Evolutionary conservation across 64 coral and sea anemone species (phyloP).

Genomic region (Platygyra sinensis): DNA sequence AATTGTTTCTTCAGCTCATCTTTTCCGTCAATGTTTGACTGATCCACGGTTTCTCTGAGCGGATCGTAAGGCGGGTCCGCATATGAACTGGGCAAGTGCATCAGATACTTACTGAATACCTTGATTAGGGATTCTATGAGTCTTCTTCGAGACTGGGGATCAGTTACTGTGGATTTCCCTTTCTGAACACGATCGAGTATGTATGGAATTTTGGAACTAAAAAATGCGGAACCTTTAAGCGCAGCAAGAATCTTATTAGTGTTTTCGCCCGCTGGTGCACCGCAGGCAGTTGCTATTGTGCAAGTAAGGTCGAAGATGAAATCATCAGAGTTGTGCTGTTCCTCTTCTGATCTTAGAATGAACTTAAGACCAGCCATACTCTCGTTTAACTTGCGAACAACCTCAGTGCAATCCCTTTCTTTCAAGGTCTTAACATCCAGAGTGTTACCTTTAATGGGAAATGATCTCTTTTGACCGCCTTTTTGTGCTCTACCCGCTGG

Average conservation of each 20-base stretch:
- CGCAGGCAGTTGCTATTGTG: neutral
- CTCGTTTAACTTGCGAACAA: neutral
- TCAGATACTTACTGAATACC: slow-evolving; percentile 48
- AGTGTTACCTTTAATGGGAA: neutral
- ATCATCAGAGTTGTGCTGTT: neutral
- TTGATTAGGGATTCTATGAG: slow-evolving; percentile 22
- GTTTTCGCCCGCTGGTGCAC: neutral
- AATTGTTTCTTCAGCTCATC: slow-evolving; percentile 17
- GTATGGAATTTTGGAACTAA: neutral
- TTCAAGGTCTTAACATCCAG: neutral
- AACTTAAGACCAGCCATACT: neutral
- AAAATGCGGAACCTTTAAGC: slow-evolving; percentile 7
- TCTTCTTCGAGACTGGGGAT: neutral
- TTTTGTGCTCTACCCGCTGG: neutral
- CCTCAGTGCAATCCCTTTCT: neutral
- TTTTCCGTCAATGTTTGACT: slow-evolving; percentile 30
- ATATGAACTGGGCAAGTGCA: slow-evolving; percentile 64
- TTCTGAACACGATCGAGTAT: slow-evolving; percentile 25
- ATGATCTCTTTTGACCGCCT: neutral
- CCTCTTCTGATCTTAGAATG: slow-evolving; percentile 4
- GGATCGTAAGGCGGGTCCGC: slow-evolving; percentile 61
- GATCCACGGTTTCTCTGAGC: slow-evolving; percentile 28
- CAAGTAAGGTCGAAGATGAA: slow-evolving; percentile 28
- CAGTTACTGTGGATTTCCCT: neutral
- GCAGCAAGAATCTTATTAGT: slow-evolving; percentile 12